Percentiles rank a stretch among this genome's conserved stretches.
These are phyloP conservation scores for Thryonomys swinderianus DNA, from an alignment of 2,113 vertebrate genomes.

Conservation along the genomic window DNA sequence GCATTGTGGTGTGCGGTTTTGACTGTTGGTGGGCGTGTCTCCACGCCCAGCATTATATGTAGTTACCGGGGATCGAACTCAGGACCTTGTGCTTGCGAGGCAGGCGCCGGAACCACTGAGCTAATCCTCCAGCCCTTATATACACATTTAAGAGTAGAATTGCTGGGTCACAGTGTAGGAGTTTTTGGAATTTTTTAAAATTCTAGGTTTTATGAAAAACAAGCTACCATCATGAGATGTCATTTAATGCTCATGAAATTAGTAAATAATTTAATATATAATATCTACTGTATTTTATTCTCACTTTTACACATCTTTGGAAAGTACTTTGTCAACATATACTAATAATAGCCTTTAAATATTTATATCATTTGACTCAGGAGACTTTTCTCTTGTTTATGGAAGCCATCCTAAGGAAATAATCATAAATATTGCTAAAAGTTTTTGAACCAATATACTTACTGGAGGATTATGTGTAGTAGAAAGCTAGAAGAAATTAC, in stretches of 20 bases:
- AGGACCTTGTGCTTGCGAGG: too few relatives aligned
- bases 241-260: neutral
- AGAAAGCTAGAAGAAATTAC: neutral
- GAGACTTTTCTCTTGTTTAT: neutral
- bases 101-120: too few relatives aligned
- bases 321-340: slow-evolving; percentile 13
- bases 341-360: neutral
- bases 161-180: neutral
- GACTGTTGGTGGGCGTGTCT: too few relatives aligned
- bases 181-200: neutral
- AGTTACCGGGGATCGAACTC: too few relatives aligned
- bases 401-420: slow-evolving; percentile 16
- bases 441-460: slow-evolving; percentile 24
- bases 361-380: neutral
- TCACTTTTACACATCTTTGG: neutral
- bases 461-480: neutral
- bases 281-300: neutral
- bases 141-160: neutral
- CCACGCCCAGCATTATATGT: too few relatives aligned
- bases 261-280: slow-evolving; percentile 29
- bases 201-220: neutral
- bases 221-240: neutral
- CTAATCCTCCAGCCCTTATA: too few relatives aligned
- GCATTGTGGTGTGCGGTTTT: too few relatives aligned
- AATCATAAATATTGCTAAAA: slow-evolving; percentile 20